Percentiles rank a stretch among this genome's conserved stretches.
These are phyloP conservation scores for Frankliniella intonsa DNA, from an alignment of 2,888 invertebrate genomes.

Conservation along the genomic window DNA sequence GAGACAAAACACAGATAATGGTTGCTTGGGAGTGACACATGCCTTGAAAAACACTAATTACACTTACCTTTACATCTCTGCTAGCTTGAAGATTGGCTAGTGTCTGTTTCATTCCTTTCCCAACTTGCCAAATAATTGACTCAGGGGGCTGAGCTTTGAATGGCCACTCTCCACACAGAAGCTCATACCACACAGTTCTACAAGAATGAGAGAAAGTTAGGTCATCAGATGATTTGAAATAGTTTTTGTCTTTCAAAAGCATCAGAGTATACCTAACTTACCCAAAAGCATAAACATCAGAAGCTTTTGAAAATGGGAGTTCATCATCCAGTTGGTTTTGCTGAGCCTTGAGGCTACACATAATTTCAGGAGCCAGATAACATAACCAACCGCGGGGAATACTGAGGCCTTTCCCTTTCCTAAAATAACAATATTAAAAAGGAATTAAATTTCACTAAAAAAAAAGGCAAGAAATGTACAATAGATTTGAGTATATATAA, in stretches of 20 bases:
- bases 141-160: conserved; percentile 92
- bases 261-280: conserved; percentile 50
- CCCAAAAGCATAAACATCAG: conserved; percentile 98
- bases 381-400: conserved; percentile 98
- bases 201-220: conserved; percentile 36
- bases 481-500: background rate
- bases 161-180: conserved; percentile 93
- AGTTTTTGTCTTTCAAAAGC: background rate
- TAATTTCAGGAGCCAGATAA: conserved; percentile 95
- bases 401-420: conserved; percentile 71
- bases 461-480: background rate
- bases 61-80: conserved; percentile 85
- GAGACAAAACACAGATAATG: background rate
- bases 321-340: conserved; percentile 73
- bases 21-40: background rate
- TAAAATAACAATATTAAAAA: conserved; percentile 39
- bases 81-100: conserved; percentile 91
- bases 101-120: conserved; percentile 93
- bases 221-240: conserved; percentile 31
- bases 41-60: background rate
- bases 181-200: conserved; percentile 97
- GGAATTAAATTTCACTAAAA: background rate
- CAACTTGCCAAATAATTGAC: conserved; percentile 96
- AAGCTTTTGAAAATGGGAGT: conserved; percentile 85
- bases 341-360: conserved; percentile 73